phyloP scores from a whole-genome alignment of 2,113 vertebrate genomes.

The Kryptolebias marmoratus region DNA sequence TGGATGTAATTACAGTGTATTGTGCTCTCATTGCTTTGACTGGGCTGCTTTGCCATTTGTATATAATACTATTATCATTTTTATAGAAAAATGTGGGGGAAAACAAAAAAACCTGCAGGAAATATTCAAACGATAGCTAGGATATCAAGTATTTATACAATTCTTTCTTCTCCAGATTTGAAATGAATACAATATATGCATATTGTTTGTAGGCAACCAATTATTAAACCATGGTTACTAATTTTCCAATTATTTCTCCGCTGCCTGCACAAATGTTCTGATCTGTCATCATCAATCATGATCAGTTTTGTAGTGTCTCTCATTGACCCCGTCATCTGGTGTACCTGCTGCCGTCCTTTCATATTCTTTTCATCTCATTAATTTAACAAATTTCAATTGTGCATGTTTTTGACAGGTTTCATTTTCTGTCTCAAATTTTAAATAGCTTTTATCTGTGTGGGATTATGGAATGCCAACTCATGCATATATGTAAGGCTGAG shows the following conservation, averaged over 20 bases:
- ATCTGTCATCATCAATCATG: slow-evolving; percentile 84
- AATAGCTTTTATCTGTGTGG: slow-evolving; percentile 60
- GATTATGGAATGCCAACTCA: slow-evolving; percentile 57
- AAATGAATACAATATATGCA: slow-evolving; percentile 34
- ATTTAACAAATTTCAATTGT: slow-evolving; percentile 88
- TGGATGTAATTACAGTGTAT: slow-evolving; percentile 55
- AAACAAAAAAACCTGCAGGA: not conserved
- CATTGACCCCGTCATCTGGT: slow-evolving; percentile 85
- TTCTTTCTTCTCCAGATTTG: slow-evolving; percentile 14
- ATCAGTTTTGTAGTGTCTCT: slow-evolving; percentile 84
- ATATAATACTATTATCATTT: slow-evolving; percentile 24
- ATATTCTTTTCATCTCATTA: slow-evolving; percentile 85
- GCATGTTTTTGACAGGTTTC: slow-evolving; percentile 84
- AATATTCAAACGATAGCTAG: slow-evolving; percentile 8
- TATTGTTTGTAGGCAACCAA: slow-evolving; percentile 60
- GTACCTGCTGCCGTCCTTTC: slow-evolving; percentile 81
- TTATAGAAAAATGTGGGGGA: slow-evolving; percentile 8
- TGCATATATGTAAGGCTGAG: slow-evolving; percentile 54
- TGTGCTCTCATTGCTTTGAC: slow-evolving; percentile 26
- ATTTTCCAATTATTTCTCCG: slow-evolving; percentile 75
- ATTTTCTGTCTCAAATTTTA: slow-evolving; percentile 74
- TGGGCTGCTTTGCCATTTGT: slow-evolving; percentile 21
- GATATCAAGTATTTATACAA: not conserved
- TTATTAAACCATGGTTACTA: slow-evolving; percentile 56
- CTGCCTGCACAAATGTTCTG: slow-evolving; percentile 68